Evolutionary conservation across 2,888 invertebrate genomes (phyloP), one percentile per base, ranked within the genome.

Genomic region (Clistopyga incitator): DNA sequence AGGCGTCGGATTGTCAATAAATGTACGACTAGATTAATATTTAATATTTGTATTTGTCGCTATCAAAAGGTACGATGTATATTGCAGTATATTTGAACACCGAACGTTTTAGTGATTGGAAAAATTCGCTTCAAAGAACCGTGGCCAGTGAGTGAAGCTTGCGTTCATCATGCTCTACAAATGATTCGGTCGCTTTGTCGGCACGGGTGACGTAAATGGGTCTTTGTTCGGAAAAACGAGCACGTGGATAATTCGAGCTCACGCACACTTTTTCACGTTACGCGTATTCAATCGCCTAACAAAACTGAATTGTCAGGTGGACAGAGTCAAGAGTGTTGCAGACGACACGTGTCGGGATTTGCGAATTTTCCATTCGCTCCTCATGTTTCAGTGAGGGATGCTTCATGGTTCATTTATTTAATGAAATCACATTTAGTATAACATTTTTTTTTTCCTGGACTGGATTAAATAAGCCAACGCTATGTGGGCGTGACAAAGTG

Each of bases 311-410:
- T 71, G 71, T 79, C 75, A 56, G 56, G 75, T 25, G 56, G 65
- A 67, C 50, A 64, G 65, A 76, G 75, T 71, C 38, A 29, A 75
- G 78, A 78, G 78, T 75, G 75, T 76, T 71, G 82, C 75, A 75
- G 38, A 82, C 65, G 34, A 42, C 71, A 65, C 25, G 70, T n/a
- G 34, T 50, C 34, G 54, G 29, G 54, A 75, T 56, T 65, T 67
- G 78, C 76, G 75, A 59, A 75, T 76, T 65, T 59, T 52, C 18
- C 74, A 74, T 6, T 65, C 75, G 34, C 56, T 23, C 65, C 6
- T 52, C 45, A 54, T 70, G 23, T 50, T 3, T 45, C 38, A 54
- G 20, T 15, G 65, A 61, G 54, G 47, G 59, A 67, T 67, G 56
- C n/a, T 25, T 52, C 64, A 75, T 20, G 13, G 34, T 42, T 54